Conservation (phyloP, 2,113 vertebrate species). For the Redunca redunca region DNA sequence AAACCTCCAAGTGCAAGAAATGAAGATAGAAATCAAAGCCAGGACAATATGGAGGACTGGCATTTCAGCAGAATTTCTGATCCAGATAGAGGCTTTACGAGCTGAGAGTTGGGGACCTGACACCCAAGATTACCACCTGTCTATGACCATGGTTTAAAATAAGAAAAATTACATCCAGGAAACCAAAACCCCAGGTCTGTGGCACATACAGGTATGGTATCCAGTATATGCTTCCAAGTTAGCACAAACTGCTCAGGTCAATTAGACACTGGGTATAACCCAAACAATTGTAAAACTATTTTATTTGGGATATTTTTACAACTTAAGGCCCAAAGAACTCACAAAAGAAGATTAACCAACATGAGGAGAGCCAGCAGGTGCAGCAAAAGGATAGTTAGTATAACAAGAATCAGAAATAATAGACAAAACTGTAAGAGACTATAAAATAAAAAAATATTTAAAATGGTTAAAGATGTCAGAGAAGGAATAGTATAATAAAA, state of each 20-base stretch:
- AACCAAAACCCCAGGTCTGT: not conserved
- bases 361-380: not conserved
- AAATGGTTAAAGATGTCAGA: not conserved
- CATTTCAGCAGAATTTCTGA: not conserved
- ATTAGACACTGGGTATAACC: not conserved
- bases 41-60: not conserved
- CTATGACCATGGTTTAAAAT: not conserved
- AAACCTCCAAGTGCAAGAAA: not conserved
- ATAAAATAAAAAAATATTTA: not conserved
- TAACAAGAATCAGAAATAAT: not conserved
- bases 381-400: not conserved
- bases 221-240: not conserved
- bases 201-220: not conserved
- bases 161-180: not conserved
- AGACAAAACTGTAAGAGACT: not conserved
- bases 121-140: not conserved
- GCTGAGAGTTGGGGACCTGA: not conserved
- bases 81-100: not conserved
- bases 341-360: not conserved
- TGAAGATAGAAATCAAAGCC: slow-evolving; percentile 19
- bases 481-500: not conserved
- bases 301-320: not conserved
- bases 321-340: not conserved
- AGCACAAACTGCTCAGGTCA: not conserved
- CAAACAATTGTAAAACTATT: not conserved